Evolutionary conservation across 2,113 vertebrate species (phyloP), one percentile per base, ranked within the genome.

Genomic region (Okapia johnstoni): DNA sequence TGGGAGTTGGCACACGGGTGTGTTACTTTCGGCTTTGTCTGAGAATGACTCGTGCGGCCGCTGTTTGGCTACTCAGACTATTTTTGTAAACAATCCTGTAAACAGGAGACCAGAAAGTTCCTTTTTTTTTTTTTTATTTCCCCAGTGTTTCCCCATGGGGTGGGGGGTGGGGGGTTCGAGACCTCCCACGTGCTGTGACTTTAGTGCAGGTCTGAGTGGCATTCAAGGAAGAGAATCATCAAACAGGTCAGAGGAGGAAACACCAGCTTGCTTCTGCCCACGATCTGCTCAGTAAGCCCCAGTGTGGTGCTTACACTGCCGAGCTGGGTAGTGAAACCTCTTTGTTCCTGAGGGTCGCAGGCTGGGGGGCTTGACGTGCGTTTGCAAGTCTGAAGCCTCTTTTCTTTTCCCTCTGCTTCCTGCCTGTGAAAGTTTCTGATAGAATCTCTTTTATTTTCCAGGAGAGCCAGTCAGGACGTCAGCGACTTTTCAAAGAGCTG

Each of bases 201-300:
- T 26, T 7, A 40, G 6, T 1, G 9, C 40, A 40, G 40, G 40
- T 40, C 40, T 40, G 40, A 40, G 40, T 40, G 40, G 40, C 3
- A 23, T 1, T 48, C 70, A 13, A 5, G 33, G 30, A 48, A 7
- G 30, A 46, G 46, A n/a, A 33, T 52, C 58, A 36, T 19, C 0
- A 14, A 2, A 2, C 9, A 7, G 10, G 2, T 10, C 7, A 6
- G 55, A 33, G n/a, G 26, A 4, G 4, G 17, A 54, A 19, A 5
- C n/a, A 4, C 1, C n/a, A 2, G 0, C 25, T 0, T 13, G 66
- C 33, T 11, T 6, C 17, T 6, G 0, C 0, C 1, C 8, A 7
- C 0, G 8, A 43, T 25, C 5, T 2, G 55, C 54, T 2, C 4
- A 60, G 33, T 10, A 5, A 40, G 46, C 46, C 0, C 5, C 2